Evolutionary conservation across 2,797 vertebrate genomes (phyloP), one percentile per base, ranked within the genome.

Genomic region (Nasua narica): DNA sequence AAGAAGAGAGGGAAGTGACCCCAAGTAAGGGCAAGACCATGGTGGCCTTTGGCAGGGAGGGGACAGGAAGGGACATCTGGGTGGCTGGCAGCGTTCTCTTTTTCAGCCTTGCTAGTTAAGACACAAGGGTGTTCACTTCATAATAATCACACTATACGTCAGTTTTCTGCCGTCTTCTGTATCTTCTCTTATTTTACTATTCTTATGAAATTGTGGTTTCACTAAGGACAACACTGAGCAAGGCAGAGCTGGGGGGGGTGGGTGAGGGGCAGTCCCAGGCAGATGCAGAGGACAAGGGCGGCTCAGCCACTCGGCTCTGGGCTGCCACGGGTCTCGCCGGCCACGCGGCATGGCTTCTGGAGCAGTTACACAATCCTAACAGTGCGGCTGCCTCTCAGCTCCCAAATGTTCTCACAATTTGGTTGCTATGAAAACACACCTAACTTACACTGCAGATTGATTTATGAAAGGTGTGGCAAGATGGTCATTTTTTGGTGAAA

Each of bases 351-450:
- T 2, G 32, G 74, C 74, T 91, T 69, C 95, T 25, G 70, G 54
- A 0, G 0, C 54, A 48, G 60, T 83, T 62, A 92, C 40, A 67
- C 13, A 74, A 67, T 81, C 54, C 27, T 18, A 48, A 83, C n/a
- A 76, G 58, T 9, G 2, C n/a, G 12, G 13, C 87, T 15, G 16
- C 29, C 70, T 67, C 93, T 37, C 7, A 27, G 46, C 90, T 60
- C 56, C 76, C 77, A 78, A 76, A 72, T n/a, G 69, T 67, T 43
- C 95, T 91, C 60, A 48, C 32, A 69, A 29, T 65, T 87, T 52
- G 50, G 87, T 76, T 93, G 86, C 92, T 93, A 46, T 27, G 56
- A 90, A 94, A 91, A 95, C 74, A 86, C 54, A 74, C 81, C 67
- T 93, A 62, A 88, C 65, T 84, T 78, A 82, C 6, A 65, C 10